Percentiles rank a stretch among this genome's conserved stretches.
phyloP scores from a whole-genome alignment of 2,888 invertebrate genomes.

The Acanthococcus lagerstroemiae region DNA sequence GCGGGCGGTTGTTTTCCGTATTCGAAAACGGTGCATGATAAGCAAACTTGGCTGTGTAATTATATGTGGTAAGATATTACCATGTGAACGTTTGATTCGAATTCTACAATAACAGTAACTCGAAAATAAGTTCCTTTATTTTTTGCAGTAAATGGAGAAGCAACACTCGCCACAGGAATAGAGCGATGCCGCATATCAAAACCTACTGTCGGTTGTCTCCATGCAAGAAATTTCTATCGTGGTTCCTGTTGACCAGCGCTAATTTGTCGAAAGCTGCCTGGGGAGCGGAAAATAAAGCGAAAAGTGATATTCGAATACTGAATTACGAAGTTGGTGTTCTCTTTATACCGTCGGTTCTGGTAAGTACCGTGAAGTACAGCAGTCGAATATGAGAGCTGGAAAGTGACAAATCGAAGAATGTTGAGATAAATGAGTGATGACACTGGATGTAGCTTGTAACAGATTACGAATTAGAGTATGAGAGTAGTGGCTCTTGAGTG shows the following conservation, averaged over 20 bases:
- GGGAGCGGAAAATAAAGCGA: conserved; percentile 61
- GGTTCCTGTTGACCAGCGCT: conserved; percentile 81
- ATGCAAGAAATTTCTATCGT: conserved; percentile 57
- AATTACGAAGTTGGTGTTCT: conserved; percentile 89
- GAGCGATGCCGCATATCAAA: conserved; percentile 93
- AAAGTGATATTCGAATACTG: conserved; percentile 53
- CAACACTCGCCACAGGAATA: conserved; percentile 54
- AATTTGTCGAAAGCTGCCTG: conserved; percentile 97
- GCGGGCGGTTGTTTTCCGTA: conserved; percentile 89
- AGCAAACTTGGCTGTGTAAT: conserved; percentile 71
- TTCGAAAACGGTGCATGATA: conserved; percentile 59
- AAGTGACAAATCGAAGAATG: too few relatives aligned
- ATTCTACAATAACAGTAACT: conserved; percentile 22
- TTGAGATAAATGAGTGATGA: too few relatives aligned
- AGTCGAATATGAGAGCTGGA: too few relatives aligned
- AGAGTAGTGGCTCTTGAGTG: too few relatives aligned
- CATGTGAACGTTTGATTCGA: background rate
- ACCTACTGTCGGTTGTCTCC: conserved; percentile 69
- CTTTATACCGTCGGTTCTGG: conserved; percentile 71
- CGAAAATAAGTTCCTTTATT: conserved; percentile 21
- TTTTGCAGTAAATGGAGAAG: conserved; percentile 72
- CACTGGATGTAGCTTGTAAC: too few relatives aligned
- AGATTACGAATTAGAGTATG: too few relatives aligned
- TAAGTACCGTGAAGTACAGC: too few relatives aligned
- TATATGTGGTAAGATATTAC: conserved; percentile 59